Percentiles rank a stretch among this genome's conserved stretches.
phyloP scores from a whole-genome alignment of 2,888 invertebrate genomes.

The Octonoba sinensis region DNA sequence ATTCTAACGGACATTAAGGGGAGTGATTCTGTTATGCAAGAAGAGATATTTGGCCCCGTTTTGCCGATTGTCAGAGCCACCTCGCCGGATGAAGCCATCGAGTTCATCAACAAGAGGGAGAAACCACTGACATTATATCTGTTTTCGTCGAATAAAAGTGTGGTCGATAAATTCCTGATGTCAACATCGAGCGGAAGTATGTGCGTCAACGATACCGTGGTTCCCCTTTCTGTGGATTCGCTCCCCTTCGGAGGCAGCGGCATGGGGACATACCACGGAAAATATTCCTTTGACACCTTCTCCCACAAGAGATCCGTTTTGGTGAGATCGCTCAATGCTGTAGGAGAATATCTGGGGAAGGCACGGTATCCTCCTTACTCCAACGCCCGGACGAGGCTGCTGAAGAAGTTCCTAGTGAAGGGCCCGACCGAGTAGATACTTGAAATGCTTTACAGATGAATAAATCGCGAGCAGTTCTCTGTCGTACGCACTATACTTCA shows the following conservation, averaged over 20 bases:
- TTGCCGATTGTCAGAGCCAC: constrained; percentile 72
- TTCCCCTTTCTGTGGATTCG: constrained; percentile 88
- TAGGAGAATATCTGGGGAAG: constrained; percentile 77
- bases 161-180: constrained; percentile 70
- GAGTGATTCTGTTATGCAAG: constrained; percentile 73
- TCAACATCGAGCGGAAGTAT: constrained; percentile 75
- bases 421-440: too few relatives aligned
- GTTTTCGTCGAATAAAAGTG: constrained; percentile 71
- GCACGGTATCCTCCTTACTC: constrained; percentile 88
- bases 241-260: constrained; percentile 98
- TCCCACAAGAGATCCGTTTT: constrained; percentile 84
- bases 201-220: constrained; percentile 86
- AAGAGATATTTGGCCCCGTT: constrained; percentile 76
- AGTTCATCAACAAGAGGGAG: constrained; percentile 67
- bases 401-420: constrained; percentile 78
- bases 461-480: too few relatives aligned
- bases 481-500: too few relatives aligned
- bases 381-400: constrained; percentile 79
- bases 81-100: constrained; percentile 67
- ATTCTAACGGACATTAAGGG: constrained; percentile 72
- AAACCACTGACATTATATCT: constrained; percentile 73
- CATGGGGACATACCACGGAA: constrained; percentile 94
- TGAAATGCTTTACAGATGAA: too few relatives aligned
- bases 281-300: constrained; percentile 90
- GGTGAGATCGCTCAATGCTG: constrained; percentile 61